Base-by-base conservation (phyloP, 2,113 vertebrate species). In the Cavia porcellus region DNA sequence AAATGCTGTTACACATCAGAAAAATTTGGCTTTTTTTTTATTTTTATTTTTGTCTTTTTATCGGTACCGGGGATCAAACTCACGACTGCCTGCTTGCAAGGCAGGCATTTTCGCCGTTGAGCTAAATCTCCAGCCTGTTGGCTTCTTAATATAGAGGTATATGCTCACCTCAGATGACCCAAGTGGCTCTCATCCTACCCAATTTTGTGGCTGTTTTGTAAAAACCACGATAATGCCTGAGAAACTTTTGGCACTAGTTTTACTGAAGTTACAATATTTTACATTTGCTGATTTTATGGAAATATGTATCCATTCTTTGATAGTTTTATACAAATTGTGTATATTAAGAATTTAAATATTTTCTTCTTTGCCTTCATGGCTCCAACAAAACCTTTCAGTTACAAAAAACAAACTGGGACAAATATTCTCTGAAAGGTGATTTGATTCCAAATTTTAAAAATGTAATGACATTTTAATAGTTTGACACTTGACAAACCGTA, bases 1-100 rank as follows among this genome's bases (percentile, higher is more conserved):
- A 93, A 52, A 97, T 22, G 94, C 86, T 52, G 82, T 24, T 66
- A 38, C 61, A 17, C 81, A 96, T 82, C 87, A 98, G 14, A 61
- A 97, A 86, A 19, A 84, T 79, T 38, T 96, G 92, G 80, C 30
- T 90, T 94, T 92, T n/a, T n/a, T n/a, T n/a, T n/a, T n/a, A n/a
- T n/a, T n/a, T n/a, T n/a, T n/a, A n/a, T n/a, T n/a, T 38, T 38
- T 38, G 38, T 38, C 38, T 38, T 38, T 38, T 38, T 38, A 38
- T 38, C 38, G 38, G 38, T 38, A 38, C 38, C 38, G 38, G 38
- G 38, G 38, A 38, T 38, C 38, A 38, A 38, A 38, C 38, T 38
- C 38, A 38, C 38, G 38, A 38, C 38, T 38, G 38, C 38, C 38
- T 38, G 38, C 38, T 38, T 38, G 38, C 38, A 38, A 38, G 38